Evolutionary conservation across 2,797 vertebrate genomes (phyloP).

Genomic region (Dipus sagitta): DNA sequence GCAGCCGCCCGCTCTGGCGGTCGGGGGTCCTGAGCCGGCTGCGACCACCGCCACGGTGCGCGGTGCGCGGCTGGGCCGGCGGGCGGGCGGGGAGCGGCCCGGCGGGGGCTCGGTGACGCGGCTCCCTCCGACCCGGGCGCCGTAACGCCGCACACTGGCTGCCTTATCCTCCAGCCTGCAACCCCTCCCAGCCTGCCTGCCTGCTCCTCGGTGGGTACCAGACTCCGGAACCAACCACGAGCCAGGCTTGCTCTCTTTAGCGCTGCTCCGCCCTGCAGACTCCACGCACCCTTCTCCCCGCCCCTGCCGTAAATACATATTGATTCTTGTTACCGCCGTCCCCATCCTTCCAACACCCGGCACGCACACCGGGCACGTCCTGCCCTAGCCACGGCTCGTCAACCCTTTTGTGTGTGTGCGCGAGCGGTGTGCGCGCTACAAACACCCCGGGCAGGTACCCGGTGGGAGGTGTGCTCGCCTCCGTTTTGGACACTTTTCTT

Average conservation of each 20-base stretch:
- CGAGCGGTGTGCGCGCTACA: background rate
- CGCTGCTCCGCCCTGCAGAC: constrained; percentile 77
- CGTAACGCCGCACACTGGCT: constrained; percentile 77
- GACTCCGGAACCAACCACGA: constrained; percentile 77
- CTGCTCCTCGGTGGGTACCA: constrained; percentile 76
- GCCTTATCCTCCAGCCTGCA: constrained; percentile 77
- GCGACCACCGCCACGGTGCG: background rate
- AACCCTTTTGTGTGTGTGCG: constrained; percentile 66
- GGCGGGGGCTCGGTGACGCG: constrained; percentile 69
- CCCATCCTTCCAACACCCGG: constrained; percentile 40
- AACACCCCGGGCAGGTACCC: background rate
- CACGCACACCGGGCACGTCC: background rate
- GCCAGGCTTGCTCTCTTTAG: constrained; percentile 74
- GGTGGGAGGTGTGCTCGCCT: constrained; percentile 64
- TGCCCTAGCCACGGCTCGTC: background rate
- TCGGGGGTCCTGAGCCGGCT: background rate
- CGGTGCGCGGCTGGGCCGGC: constrained; percentile 3
- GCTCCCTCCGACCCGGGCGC: constrained; percentile 78
- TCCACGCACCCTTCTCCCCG: constrained; percentile 22
- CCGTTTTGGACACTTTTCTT: background rate
- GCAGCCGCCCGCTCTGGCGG: background rate
- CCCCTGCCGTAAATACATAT: constrained; percentile 63
- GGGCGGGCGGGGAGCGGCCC: background rate
- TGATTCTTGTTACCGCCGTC: constrained; percentile 68
- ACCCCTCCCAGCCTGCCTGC: constrained; percentile 53